Evolutionary conservation across 2,888 invertebrate genomes (phyloP), one percentile per base, ranked within the genome.

Genomic region (Punctoribates punctum): DNA sequence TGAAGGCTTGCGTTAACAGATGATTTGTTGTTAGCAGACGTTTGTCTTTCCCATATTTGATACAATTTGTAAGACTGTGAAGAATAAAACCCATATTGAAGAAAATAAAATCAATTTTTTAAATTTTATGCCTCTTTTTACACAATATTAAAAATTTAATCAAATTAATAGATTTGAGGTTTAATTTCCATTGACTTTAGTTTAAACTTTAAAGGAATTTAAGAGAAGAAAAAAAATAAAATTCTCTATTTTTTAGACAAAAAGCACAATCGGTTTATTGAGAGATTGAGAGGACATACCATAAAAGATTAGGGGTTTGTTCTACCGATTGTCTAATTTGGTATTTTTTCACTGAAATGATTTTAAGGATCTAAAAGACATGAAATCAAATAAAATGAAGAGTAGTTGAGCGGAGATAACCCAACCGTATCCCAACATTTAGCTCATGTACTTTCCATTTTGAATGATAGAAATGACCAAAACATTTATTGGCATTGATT

Each of bases 251-350:
- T n/a, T n/a, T n/a, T n/a, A n/a, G n/a, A n/a, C n/a, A n/a, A n/a
- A n/a, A n/a, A n/a, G n/a, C n/a, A n/a, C n/a, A n/a, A n/a, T n/a
- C n/a, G n/a, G n/a, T n/a, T n/a, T n/a, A n/a, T n/a, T n/a, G n/a
- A n/a, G n/a, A n/a, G n/a, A n/a, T 17, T 48, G 54, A 54, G 20
- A 20, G 25, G 1, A 57, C 25, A 25, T 25, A 25, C 25, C 38
- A 65, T 8, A 65, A 11, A 65, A 65, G 65, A 65, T 65, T 65
- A 65, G 1, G 65, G 65, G 65, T 65, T 65, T 65, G 65, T 65
- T 57, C 34, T 34, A 20, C 38, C 65, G 34, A 65, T 65, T 65
- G 34, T 65, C 17, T 65, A 65, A 65, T 65, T 65, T 65, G 34
- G 34, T 20, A n/a, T 29, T 62, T 13, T 65, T n/a, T 65, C 54